Percentiles rank a stretch among this genome's conserved stretches.
Evolutionary conservation across 2,888 invertebrate species (phyloP).

Genomic region (Macrophya annulata): DNA sequence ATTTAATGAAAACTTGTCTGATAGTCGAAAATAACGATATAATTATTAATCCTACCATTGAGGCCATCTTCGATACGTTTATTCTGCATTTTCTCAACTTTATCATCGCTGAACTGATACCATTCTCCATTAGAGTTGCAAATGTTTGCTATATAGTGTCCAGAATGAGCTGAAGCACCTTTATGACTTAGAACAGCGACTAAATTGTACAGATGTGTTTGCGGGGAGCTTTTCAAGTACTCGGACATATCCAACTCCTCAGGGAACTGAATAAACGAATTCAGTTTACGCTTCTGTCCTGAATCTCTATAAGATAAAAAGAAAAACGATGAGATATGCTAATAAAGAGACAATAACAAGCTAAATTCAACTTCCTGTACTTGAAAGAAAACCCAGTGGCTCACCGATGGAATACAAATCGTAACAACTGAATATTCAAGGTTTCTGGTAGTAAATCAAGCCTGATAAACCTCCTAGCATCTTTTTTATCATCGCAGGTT

Average conservation of each 20-base stretch:
- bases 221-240: slow-evolving; percentile 75
- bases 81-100: slow-evolving; percentile 79
- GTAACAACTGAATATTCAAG: slow-evolving; percentile 83
- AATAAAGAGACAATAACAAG: background rate
- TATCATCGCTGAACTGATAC: slow-evolving; percentile 86
- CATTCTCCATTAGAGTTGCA: slow-evolving; percentile 80
- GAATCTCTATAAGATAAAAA: slow-evolving; percentile 77
- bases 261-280: slow-evolving; percentile 83
- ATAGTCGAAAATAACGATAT: slow-evolving; percentile 10
- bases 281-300: slow-evolving; percentile 83
- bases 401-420: slow-evolving; percentile 84
- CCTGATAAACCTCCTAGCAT: slow-evolving; percentile 82
- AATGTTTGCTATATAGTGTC: slow-evolving; percentile 83
- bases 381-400: slow-evolving; percentile 41
- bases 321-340: background rate
- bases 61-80: slow-evolving; percentile 75
- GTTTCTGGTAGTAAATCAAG: slow-evolving; percentile 82
- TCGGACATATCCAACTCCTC: slow-evolving; percentile 83
- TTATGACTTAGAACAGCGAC: slow-evolving; percentile 85
- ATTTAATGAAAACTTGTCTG: slow-evolving; percentile 8
- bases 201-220: slow-evolving; percentile 81
- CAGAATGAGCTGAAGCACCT: slow-evolving; percentile 84
- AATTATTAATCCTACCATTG: slow-evolving; percentile 60
- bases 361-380: background rate
- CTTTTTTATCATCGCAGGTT: slow-evolving; percentile 81